Conservation (phyloP, 1,140 invertebrate genomes). For the Chymomyza costata region DNA sequence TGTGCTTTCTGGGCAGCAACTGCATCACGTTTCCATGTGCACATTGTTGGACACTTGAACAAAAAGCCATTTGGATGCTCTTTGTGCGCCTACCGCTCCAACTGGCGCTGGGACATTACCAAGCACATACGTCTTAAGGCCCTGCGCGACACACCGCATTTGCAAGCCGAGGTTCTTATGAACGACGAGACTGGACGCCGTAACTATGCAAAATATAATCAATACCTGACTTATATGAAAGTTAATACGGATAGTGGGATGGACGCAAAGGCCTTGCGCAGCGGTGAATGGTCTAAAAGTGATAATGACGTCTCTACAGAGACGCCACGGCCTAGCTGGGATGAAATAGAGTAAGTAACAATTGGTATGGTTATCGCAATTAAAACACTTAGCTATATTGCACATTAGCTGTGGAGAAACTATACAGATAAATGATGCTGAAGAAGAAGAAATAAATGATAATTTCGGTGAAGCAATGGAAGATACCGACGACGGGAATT, state of each 20-base stretch:
- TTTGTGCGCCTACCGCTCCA: slow-evolving; percentile 92
- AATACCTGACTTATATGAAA: slow-evolving; percentile 85
- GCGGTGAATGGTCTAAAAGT: slow-evolving; percentile 47
- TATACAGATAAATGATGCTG: too few species aligned
- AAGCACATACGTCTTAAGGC: slow-evolving; percentile 95
- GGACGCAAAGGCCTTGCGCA: slow-evolving; percentile 62
- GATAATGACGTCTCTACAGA: slow-evolving; percentile 40
- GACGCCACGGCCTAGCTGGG: slow-evolving; percentile 26
- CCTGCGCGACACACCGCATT: slow-evolving; percentile 86
- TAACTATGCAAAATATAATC: slow-evolving; percentile 94
- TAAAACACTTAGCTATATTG: too few species aligned
- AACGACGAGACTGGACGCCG: slow-evolving; percentile 92
- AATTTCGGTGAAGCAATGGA: too few species aligned
- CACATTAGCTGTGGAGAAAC: too few species aligned
- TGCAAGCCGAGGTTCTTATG: slow-evolving; percentile 86
- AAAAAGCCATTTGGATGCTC: slow-evolving; percentile 97
- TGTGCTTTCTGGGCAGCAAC: slow-evolving; percentile 93
- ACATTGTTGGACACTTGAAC: slow-evolving; percentile 93
- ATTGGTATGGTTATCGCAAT: too few species aligned
- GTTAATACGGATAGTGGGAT: slow-evolving; percentile 56
- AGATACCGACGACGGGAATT: too few species aligned
- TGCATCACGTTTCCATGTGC: slow-evolving; percentile 92
- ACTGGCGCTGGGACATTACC: slow-evolving; percentile 97
- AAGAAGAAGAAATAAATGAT: too few species aligned
- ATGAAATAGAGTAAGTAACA: too few species aligned